Evolutionary conservation across 2,888 invertebrate species (phyloP).

Genomic region (Ornithoptera alexandrae): DNA sequence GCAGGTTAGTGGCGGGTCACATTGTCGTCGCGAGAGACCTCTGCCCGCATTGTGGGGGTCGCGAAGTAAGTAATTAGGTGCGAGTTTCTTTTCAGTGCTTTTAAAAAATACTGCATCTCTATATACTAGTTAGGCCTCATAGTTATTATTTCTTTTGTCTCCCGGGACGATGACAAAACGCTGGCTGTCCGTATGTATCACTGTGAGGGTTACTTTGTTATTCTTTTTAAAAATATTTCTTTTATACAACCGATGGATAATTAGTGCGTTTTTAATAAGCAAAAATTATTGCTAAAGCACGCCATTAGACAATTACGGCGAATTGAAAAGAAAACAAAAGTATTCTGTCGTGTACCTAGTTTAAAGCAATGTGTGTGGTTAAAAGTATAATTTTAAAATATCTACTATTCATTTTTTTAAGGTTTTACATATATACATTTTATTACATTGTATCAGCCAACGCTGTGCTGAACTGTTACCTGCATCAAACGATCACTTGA

Average conservation of each 20-base stretch:
- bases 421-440: no score
- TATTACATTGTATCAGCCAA: no score
- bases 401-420: no score
- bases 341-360: neutral
- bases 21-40: slow-evolving; percentile 56
- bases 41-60: slow-evolving; percentile 53
- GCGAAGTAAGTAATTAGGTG: slow-evolving; percentile 75
- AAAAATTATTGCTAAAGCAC: neutral
- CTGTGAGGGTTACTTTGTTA: neutral
- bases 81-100: slow-evolving; percentile 48
- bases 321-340: neutral
- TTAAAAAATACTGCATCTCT: slow-evolving; percentile 42
- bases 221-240: slow-evolving; percentile 1
- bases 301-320: neutral
- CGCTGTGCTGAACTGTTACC: no score
- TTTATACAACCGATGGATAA: neutral
- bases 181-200: slow-evolving; percentile 17
- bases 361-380: no score
- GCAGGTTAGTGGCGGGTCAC: slow-evolving; percentile 43
- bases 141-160: slow-evolving; percentile 29
- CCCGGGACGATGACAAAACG: slow-evolving; percentile 19
- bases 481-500: no score
- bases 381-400: no score
- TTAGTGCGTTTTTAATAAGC: slow-evolving; percentile 14
- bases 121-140: slow-evolving; percentile 36